Conservation (phyloP, 2,113 vertebrate genomes). For the Clarias macrocephalus region DNA sequence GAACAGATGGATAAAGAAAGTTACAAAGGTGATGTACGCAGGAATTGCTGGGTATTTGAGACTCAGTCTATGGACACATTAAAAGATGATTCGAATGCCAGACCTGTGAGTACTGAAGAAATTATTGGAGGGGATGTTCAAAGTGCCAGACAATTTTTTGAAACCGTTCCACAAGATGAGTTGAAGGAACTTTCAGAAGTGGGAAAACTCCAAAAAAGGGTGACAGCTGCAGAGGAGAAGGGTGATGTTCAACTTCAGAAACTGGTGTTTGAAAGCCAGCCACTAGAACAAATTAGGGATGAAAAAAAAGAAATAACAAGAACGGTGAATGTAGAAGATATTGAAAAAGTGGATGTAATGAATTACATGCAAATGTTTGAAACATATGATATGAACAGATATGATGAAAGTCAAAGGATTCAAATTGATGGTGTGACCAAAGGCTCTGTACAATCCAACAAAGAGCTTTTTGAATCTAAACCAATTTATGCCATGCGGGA, state of each 20-base stretch:
- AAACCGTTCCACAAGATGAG: conserved; percentile 80
- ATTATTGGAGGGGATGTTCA: conserved; percentile 83
- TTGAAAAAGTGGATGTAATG: conserved; percentile 82
- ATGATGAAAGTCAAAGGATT: conserved; percentile 78
- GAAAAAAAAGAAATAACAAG: conserved; percentile 77
- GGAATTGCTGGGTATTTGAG: conserved; percentile 88
- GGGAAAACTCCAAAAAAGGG: conserved; percentile 64
- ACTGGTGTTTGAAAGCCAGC: conserved; percentile 87
- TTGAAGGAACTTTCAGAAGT: conserved; percentile 75
- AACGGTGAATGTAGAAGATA: conserved; percentile 83
- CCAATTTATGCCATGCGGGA: conserved; percentile 88
- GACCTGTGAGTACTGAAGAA: conserved; percentile 68
- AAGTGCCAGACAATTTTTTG: conserved; percentile 85
- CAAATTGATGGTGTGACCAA: conserved; percentile 80
- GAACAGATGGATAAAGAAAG: conserved; percentile 76
- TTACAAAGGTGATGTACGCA: conserved; percentile 73
- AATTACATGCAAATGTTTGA: conserved; percentile 85
- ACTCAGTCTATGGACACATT: conserved; percentile 84
- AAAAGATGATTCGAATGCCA: conserved; percentile 77
- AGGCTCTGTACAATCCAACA: conserved; percentile 84
- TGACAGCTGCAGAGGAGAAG: conserved; percentile 79
- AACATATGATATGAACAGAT: conserved; percentile 72
- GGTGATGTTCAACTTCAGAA: conserved; percentile 87
- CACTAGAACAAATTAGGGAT: conserved; percentile 85
- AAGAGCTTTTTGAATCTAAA: conserved; percentile 83